These are phyloP conservation scores for Hetaerina americana DNA, from an alignment of 1,140 invertebrate species.

Conservation along the genomic window DNA sequence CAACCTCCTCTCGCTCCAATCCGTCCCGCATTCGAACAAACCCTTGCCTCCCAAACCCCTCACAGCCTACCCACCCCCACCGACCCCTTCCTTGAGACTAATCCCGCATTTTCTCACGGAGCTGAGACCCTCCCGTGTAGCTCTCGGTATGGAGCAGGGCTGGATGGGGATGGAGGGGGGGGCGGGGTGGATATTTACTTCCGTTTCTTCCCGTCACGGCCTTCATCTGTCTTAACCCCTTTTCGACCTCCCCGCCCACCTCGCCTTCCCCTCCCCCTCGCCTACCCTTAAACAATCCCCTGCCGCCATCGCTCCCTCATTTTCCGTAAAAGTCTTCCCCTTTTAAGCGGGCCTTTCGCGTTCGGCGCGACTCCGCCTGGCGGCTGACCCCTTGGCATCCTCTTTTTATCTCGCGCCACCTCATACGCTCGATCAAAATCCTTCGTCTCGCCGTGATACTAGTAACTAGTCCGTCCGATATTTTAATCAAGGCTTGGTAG, in stretches of 20 bases:
- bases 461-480: too few relatives aligned
- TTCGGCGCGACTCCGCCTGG: not conserved
- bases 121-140: not conserved
- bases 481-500: too few relatives aligned
- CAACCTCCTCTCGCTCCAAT: too few relatives aligned
- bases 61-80: not conserved
- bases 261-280: not conserved
- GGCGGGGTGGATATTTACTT: not conserved
- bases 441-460: too few relatives aligned
- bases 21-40: not conserved
- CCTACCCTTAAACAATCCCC: not conserved
- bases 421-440: too few relatives aligned
- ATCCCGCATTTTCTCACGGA: not conserved
- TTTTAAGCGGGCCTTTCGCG: too few relatives aligned
- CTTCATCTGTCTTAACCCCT: not conserved
- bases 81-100: not conserved
- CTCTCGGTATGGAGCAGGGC: too few relatives aligned
- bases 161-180: not conserved
- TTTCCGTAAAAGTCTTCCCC: not conserved
- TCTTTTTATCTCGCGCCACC: too few relatives aligned
- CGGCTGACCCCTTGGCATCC: too few relatives aligned
- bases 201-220: not conserved
- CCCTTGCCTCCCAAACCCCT: not conserved
- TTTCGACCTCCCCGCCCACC: not conserved
- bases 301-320: not conserved